Base-by-base conservation (phyloP, 2,888 invertebrate genomes). In the Synergus japonicus region DNA sequence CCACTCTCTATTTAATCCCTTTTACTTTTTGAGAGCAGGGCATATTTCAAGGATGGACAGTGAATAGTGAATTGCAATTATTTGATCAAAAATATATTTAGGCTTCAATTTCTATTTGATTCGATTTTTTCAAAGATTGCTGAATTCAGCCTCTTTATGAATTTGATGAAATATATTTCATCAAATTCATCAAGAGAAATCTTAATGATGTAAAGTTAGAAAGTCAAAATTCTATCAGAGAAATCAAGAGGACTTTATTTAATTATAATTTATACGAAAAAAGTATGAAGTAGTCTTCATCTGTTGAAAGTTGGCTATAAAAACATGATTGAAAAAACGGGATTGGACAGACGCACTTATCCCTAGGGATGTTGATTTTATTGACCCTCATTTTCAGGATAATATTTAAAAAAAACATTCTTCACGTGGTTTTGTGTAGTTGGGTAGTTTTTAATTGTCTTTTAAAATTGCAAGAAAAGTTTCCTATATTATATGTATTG, bases 11-110 rank as follows among this genome's bases (percentile, higher is more conserved):
- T 22, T 22, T 54, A 73, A 49, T 73, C 73, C 54, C 54, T 73
- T 73, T 54, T 73, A 73, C 73, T 73, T 58, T 58, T 54, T 73
- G 73, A 73, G 54, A 73, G 54, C 73, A 73, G 29, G 2, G 29
- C 49, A 73, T 37, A 54, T 49, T 49, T 18, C 10, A 22, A 66
- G 18, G 7, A 1, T 7, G 66, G 9, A 43, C 18, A 66, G 10
- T 18, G n/a, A 13, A 12, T 22, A 66, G 10, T 43, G 10, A 13
- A 12, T 22, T 46, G 10, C 41, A 43, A 22, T 22, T 58, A 58
- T 58, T 58, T 9, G n/a, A 9, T 58, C 4, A 2, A 58, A 58
- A 58, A 58, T 18, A 9, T 58, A 29, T 29, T 29, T 29, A 18
- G 18, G 58, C 1, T 37, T 37, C 37, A 37, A 37, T 37, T 37